phyloP scores from a whole-genome alignment of 2,888 invertebrate genomes.

The Clunio marinus region DNA sequence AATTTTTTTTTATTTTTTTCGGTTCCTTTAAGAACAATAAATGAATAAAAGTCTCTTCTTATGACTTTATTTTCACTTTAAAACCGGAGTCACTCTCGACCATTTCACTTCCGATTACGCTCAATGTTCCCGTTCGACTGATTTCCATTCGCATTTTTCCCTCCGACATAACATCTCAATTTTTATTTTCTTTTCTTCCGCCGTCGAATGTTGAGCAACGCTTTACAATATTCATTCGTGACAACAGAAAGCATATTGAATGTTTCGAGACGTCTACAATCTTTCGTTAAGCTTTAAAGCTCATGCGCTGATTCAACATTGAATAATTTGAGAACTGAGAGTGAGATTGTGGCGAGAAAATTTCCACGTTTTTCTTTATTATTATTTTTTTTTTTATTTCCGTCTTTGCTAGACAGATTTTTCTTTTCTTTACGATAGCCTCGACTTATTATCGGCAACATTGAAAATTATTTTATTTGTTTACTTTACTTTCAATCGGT shows the following conservation, averaged over 20 bases:
- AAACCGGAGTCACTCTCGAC: not conserved
- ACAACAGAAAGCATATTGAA: conserved; percentile 7
- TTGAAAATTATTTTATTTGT: conserved; percentile 13
- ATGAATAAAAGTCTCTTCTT: not conserved
- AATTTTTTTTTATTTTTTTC: not conserved
- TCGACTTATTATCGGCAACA: conserved; percentile 12
- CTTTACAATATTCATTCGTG: not conserved
- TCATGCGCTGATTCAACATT: conserved; percentile 26
- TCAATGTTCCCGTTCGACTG: conserved; percentile 39
- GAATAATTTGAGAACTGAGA: not conserved
- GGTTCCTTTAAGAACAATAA: not conserved
- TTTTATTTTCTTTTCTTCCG: not conserved
- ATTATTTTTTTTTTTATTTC: not conserved
- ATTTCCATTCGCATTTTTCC: not conserved
- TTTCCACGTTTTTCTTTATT: conserved; percentile 1
- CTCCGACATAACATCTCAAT: conserved; percentile 19
- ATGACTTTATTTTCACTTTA: not conserved
- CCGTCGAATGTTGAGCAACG: not conserved
- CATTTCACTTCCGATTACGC: conserved; percentile 26
- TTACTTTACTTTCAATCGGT: not conserved
- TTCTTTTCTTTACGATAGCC: conserved; percentile 7
- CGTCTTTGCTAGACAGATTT: conserved; percentile 9
- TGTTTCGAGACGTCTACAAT: conserved; percentile 21
- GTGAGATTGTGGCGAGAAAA: not conserved
- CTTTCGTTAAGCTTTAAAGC: conserved; percentile 31